Evolutionary conservation across 1,140 invertebrate genomes (phyloP).

Genomic region (Oppia nitens): DNA sequence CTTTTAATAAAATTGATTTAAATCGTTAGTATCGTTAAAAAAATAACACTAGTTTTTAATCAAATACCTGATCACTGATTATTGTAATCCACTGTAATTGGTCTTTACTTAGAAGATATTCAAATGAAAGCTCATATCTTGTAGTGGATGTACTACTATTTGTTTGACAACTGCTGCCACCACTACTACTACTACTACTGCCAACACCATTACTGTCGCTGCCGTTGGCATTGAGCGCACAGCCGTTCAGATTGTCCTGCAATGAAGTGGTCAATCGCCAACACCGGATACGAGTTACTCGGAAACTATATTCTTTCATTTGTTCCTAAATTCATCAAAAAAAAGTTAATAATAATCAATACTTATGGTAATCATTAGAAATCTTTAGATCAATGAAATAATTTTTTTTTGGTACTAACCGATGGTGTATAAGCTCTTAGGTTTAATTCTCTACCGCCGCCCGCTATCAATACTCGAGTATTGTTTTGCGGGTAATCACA

Average conservation of each 20-base stretch:
- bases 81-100: constrained; percentile 82
- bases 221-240: neutral
- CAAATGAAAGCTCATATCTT: constrained; percentile 69
- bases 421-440: constrained; percentile 3
- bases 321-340: constrained; percentile 28
- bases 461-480: constrained; percentile 45
- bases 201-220: neutral
- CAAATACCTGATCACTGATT: constrained; percentile 48
- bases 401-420: neutral
- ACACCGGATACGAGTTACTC: constrained; percentile 84
- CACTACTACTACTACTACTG: neutral
- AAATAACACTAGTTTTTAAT: neutral
- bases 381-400: neutral
- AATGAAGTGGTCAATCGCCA: constrained; percentile 69
- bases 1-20: constrained; percentile 21
- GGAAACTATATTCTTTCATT: constrained; percentile 60
- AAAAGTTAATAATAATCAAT: neutral
- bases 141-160: constrained; percentile 17
- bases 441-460: constrained; percentile 54
- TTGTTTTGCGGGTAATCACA: constrained; percentile 53
- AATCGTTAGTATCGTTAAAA: neutral
- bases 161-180: neutral
- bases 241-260: neutral
- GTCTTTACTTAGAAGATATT: constrained; percentile 84
- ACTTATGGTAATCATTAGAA: neutral